Conservation (phyloP, 2,888 invertebrate genomes). For the Eristalis pertinax region DNA sequence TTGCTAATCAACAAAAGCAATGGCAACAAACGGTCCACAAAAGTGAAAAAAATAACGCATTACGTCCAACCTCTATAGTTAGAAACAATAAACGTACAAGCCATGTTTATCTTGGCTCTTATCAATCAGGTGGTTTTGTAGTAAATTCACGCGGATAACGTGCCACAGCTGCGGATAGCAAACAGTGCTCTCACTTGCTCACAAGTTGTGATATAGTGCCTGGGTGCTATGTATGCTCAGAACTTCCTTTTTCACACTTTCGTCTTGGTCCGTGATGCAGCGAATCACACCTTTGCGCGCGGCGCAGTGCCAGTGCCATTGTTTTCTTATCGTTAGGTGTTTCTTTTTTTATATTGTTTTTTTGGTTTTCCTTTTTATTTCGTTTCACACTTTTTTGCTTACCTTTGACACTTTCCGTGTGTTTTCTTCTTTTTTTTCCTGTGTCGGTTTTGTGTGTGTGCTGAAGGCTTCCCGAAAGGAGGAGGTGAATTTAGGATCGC, state of each 20-base stretch:
- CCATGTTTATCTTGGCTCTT: constrained; percentile 30
- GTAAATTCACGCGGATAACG: constrained; percentile 49
- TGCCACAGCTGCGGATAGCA: constrained; percentile 59
- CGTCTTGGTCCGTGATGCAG: constrained; percentile 41
- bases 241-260: constrained; percentile 75
- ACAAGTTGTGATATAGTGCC: constrained; percentile 46
- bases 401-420: constrained; percentile 63
- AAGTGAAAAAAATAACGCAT: not conserved
- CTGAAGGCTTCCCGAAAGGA: constrained; percentile 41
- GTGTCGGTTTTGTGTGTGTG: constrained; percentile 14
- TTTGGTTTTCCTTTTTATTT: constrained; percentile 33
- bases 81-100: not conserved
- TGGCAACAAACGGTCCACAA: not conserved
- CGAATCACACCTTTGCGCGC: constrained; percentile 70
- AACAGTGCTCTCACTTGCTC: constrained; percentile 24
- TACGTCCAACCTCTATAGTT: not conserved
- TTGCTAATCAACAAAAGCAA: not conserved
- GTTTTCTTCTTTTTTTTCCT: not conserved
- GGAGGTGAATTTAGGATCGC: constrained; percentile 35
- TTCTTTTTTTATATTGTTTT: constrained; percentile 25
- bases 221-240: constrained; percentile 61
- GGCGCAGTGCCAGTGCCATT: constrained; percentile 51
- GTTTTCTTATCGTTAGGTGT: constrained; percentile 46
- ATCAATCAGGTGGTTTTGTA: constrained; percentile 55
- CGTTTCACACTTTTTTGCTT: constrained; percentile 55